Base-by-base conservation (phyloP, 2,888 invertebrate genomes). In the Thymelicus sylvestris region DNA sequence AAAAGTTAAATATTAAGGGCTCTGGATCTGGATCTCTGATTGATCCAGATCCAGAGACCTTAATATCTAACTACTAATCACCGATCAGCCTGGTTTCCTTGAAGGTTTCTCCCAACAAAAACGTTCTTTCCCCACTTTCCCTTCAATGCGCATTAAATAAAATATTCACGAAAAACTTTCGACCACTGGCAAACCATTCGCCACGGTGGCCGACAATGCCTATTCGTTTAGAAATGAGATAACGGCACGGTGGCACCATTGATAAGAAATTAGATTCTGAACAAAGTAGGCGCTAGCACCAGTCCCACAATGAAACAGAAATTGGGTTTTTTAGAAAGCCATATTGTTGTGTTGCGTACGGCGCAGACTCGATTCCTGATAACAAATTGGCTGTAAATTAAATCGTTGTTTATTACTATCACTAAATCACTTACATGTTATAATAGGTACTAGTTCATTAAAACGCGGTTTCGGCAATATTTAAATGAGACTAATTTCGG, bases 171-270 rank as follows among this genome's bases (percentile, higher is more conserved):
- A 24, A 24, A 44, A 73, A 71, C 68, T 63, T 59, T 47, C 52
- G 50, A 65, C 60, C 62, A 47, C 47, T 19, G 44, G 47, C 67
- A 55, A 55, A 50, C 64, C 66, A 75, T 77, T 76, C 72, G 76
- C 72, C 74, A 74, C 75, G 74, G 73, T 63, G 57, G 47, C 61
- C 61, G 47, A 7, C 47, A 7, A 48, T 68, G 44, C 57, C 70
- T 65, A 73, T 74, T 74, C 71, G 74, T 75, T 74, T 72, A 74
- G 81, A 89, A 90, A 90, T 90, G 84, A 87, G 85, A 80, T 91
- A 91, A 89, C 90, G 91, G 90, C 74, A 83, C 84, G 76, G 80
- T 85, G 84, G 84, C 83, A 82, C 85, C 84, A 86, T 86, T 88
- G 88, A 88, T 88, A 86, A 89, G 81, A 81, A 85, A 86, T 87